phyloP scores from a whole-genome alignment of 1,140 invertebrate species.

The Drosophila leontia region DNA sequence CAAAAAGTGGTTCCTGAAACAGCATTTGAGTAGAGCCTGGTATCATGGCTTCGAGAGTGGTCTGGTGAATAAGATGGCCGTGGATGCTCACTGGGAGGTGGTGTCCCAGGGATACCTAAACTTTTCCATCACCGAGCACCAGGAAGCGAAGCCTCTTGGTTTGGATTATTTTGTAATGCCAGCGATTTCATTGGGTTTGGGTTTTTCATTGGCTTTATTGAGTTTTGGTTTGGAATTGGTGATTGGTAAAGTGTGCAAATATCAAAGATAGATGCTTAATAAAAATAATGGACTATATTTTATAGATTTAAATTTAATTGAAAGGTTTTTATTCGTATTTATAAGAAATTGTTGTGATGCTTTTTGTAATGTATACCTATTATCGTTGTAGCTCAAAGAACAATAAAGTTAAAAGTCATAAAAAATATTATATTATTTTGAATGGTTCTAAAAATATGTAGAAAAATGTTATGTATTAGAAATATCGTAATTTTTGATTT shows the following conservation, averaged over 20 bases:
- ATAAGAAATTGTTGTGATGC: background rate
- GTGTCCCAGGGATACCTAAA: conserved; percentile 42
- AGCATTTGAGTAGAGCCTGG: conserved; percentile 48
- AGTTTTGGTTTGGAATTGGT: conserved; percentile 8
- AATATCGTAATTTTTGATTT: no score
- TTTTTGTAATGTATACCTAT: background rate
- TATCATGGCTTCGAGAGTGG: conserved; percentile 54
- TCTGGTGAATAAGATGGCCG: conserved; percentile 41
- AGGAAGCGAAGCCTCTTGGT: conserved; percentile 23
- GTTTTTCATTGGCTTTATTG: conserved; percentile 11
- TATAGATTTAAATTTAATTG: background rate
- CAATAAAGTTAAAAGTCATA: background rate
- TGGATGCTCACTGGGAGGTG: conserved; percentile 42
- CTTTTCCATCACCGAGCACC: conserved; percentile 31
- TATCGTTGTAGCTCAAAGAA: background rate
- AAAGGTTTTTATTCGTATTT: background rate
- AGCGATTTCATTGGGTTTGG: conserved; percentile 1
- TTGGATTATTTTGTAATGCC: conserved; percentile 51
- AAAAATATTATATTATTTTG: background rate
- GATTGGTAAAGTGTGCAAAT: background rate
- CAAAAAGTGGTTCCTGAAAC: conserved; percentile 48
- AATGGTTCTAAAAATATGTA: no score
- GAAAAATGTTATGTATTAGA: no score
- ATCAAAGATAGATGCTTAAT: background rate
- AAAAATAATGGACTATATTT: background rate